Evolutionary conservation across 1,140 invertebrate species (phyloP).

Genomic region (Pentalonia nigronervosa): DNA sequence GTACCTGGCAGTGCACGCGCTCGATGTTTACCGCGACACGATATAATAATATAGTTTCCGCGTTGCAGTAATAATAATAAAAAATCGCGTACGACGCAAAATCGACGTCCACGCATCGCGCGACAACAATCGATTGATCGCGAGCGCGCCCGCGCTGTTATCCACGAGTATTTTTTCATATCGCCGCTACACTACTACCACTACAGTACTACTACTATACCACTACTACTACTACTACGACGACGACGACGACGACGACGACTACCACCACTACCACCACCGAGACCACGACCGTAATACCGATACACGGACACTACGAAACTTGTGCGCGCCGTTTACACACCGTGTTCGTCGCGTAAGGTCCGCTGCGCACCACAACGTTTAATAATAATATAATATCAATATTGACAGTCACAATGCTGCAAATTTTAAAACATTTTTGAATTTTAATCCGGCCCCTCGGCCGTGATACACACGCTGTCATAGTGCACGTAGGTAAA

Average conservation of each 20-base stretch:
- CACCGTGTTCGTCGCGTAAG: neutral
- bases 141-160: neutral
- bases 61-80: neutral
- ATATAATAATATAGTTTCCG: neutral
- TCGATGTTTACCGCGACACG: neutral
- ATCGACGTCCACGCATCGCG: neutral
- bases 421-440: neutral
- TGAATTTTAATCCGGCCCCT: neutral
- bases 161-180: neutral
- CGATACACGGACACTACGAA: constrained; percentile 21
- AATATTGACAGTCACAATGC: neutral
- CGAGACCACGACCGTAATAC: neutral
- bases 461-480: neutral
- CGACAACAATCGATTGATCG: constrained; percentile 16
- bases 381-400: neutral
- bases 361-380: neutral
- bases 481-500: neutral
- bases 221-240: neutral
- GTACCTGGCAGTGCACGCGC: neutral
- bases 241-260: neutral
- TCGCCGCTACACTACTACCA: neutral
- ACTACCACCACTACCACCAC: no score
- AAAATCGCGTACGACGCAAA: neutral
- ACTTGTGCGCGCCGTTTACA: constrained; percentile 17
- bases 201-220: neutral